Evolutionary conservation across 2,113 vertebrate species (phyloP).

Genomic region (Pelusios castaneus): DNA sequence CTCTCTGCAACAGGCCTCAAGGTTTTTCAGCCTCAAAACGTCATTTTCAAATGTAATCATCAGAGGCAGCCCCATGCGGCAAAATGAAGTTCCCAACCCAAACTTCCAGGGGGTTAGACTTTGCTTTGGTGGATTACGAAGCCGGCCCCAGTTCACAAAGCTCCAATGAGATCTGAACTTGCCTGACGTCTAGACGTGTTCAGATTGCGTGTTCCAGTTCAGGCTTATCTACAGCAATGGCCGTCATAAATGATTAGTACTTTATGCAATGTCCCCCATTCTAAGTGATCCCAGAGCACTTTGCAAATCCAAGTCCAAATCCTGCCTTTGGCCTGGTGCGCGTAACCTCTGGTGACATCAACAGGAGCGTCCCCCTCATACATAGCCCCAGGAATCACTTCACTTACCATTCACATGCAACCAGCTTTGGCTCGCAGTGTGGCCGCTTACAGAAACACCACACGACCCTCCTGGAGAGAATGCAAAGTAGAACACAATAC

Average conservation of each 20-base stretch:
- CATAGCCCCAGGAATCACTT: background rate
- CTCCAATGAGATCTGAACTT: background rate
- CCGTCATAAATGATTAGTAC: background rate
- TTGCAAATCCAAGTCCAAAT: background rate
- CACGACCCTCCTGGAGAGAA: background rate
- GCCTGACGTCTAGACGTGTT: background rate
- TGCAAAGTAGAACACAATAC: background rate
- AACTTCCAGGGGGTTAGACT: rapidly evolving
- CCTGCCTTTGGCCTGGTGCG: background rate
- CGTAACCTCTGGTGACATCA: background rate
- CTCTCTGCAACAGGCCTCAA: background rate
- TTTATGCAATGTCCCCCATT: background rate
- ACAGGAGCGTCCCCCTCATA: background rate
- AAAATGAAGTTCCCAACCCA: background rate
- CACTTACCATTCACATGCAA: background rate
- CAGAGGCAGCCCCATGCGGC: background rate
- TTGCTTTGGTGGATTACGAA: background rate
- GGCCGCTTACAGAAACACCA: background rate
- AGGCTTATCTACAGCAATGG: background rate
- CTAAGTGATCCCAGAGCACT: background rate
- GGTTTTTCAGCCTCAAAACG: background rate
- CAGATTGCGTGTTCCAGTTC: background rate
- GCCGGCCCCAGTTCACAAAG: background rate
- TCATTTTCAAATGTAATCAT: background rate
- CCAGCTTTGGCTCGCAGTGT: background rate